Conservation (phyloP, 2,888 invertebrate genomes). For the Conistra vaccinii region DNA sequence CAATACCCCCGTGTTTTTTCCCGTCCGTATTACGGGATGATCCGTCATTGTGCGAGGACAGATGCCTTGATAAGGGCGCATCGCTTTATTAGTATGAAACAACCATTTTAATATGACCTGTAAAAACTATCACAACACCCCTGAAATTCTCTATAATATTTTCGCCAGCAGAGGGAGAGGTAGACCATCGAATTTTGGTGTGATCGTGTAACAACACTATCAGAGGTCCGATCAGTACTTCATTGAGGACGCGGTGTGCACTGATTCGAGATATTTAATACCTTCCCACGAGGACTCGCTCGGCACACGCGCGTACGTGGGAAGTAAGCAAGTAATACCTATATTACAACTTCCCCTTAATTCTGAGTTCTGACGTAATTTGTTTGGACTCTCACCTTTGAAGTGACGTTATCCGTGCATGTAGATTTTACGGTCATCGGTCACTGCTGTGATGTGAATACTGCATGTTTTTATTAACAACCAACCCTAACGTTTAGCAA, state of each 20-base stretch:
- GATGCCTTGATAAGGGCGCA: constrained; percentile 88
- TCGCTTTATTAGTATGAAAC: constrained; percentile 86
- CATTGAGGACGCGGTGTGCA: constrained; percentile 82
- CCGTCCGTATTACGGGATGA: constrained; percentile 88
- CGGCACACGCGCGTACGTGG: constrained; percentile 83
- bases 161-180: constrained; percentile 63
- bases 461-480: not conserved
- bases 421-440: constrained; percentile 44
- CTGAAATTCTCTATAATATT: constrained; percentile 16
- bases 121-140: constrained; percentile 48
- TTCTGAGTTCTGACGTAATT: constrained; percentile 52
- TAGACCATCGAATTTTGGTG: constrained; percentile 74
- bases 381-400: constrained; percentile 58
- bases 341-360: constrained; percentile 39
- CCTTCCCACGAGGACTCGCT: constrained; percentile 87
- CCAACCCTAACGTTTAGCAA: not conserved
- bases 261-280: constrained; percentile 86
- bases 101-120: constrained; percentile 75
- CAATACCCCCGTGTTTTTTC: constrained; percentile 82
- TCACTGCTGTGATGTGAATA: constrained; percentile 3
- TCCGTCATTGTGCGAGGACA: constrained; percentile 87
- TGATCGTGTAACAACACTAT: constrained; percentile 79
- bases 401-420: constrained; percentile 47
- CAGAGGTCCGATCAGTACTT: constrained; percentile 82
- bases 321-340: constrained; percentile 67